Evolutionary conservation across 1,140 invertebrate genomes (phyloP).

Genomic region (Cotesia glomerata): DNA sequence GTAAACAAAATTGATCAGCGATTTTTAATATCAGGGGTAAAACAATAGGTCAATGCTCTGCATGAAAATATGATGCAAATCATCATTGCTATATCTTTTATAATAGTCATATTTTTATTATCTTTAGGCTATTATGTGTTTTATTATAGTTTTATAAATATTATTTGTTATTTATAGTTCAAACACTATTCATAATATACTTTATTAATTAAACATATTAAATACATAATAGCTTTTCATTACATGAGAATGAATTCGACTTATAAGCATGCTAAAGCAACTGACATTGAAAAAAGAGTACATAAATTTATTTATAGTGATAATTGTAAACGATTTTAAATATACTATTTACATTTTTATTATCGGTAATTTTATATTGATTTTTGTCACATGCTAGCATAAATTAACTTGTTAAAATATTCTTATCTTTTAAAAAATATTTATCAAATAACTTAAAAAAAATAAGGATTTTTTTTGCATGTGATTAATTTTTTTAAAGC

Average conservation of each 20-base stretch:
- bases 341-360: neutral
- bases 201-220: too few species aligned
- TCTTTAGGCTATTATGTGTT: neutral
- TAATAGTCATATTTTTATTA: neutral
- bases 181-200: too few species aligned
- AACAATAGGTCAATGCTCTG: constrained; percentile 20
- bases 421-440: neutral
- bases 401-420: too few species aligned
- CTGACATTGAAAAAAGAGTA: neutral
- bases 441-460: neutral
- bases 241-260: neutral
- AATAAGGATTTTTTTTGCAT: too few species aligned
- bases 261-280: neutral
- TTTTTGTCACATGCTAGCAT: too few species aligned
- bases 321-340: neutral
- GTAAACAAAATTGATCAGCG: neutral
- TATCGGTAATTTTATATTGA: neutral
- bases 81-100: neutral
- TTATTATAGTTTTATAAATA: neutral
- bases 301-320: neutral
- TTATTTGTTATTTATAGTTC: neutral
- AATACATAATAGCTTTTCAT: neutral
- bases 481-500: neutral
- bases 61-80: neutral
- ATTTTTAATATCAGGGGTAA: neutral